Percentiles rank a stretch among this genome's conserved stretches.
Evolutionary conservation across 2,113 vertebrate species (phyloP).

Genomic region (Lichenostomus cassidix): DNA sequence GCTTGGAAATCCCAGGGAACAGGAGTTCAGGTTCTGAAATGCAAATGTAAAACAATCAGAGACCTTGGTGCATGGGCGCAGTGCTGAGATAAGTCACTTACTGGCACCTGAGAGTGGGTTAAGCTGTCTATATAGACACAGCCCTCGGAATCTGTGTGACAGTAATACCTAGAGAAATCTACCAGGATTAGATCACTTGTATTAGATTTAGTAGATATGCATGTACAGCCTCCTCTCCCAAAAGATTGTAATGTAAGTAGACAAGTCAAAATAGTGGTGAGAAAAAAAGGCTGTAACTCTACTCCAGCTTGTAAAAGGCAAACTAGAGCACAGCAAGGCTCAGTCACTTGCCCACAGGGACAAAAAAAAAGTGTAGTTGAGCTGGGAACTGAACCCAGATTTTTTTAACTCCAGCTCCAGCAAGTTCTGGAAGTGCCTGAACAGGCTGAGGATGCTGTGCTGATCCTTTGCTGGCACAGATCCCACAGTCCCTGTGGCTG

Average conservation of each 20-base stretch:
- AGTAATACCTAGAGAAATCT: constrained; percentile 55
- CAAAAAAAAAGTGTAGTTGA: not conserved
- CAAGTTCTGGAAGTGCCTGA: not conserved
- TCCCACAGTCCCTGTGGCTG: fast-evolving
- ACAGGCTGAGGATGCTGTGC: fast-evolving
- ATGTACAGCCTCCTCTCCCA: not conserved
- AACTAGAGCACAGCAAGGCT: not conserved
- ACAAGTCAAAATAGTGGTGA: constrained; percentile 40
- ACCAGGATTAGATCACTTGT: constrained; percentile 56
- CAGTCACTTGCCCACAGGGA: not conserved
- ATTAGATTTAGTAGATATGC: constrained; percentile 42
- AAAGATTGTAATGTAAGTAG: constrained; percentile 41
- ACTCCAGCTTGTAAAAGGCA: not conserved
- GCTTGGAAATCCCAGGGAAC: not conserved
- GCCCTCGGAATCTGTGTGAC: constrained; percentile 8
- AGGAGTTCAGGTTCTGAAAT: not conserved
- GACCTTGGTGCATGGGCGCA: not conserved
- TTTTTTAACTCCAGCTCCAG: not conserved
- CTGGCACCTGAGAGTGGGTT: not conserved
- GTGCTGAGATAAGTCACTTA: not conserved
- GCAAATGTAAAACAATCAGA: not conserved
- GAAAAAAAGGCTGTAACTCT: constrained; percentile 21
- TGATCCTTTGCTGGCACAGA: not conserved
- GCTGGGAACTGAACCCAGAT: not conserved
- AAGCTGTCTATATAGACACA: constrained; percentile 63